Percentiles rank a stretch among this genome's conserved stretches.
These are phyloP conservation scores for Zootermopsis nevadensis DNA, from an alignment of 2,888 invertebrate genomes.

Conservation along the genomic window DNA sequence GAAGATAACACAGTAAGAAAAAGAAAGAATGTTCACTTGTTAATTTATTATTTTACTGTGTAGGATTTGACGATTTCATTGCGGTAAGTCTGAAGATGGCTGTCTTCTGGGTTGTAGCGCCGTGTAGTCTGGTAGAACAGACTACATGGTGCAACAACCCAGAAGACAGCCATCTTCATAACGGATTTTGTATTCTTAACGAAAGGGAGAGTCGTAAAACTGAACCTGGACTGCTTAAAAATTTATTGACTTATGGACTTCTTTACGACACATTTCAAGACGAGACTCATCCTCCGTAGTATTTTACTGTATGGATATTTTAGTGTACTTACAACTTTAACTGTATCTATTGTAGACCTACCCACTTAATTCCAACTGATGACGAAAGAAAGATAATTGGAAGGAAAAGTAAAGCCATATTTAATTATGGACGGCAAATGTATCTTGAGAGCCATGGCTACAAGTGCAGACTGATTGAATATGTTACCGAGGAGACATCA, in stretches of 20 bases:
- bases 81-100: too few species aligned
- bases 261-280: not conserved
- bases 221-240: not conserved
- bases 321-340: not conserved
- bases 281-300: not conserved
- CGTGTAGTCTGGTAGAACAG: too few species aligned
- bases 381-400: not conserved
- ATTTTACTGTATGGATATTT: not conserved
- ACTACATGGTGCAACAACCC: too few species aligned
- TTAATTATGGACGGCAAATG: not conserved
- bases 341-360: not conserved
- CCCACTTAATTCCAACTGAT: not conserved
- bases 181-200: too few species aligned
- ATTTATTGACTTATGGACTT: not conserved
- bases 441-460: slow-evolving; percentile 5
- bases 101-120: too few species aligned
- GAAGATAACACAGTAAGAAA: too few species aligned
- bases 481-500: slow-evolving; percentile 7
- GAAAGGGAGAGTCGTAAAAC: not conserved
- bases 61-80: too few species aligned
- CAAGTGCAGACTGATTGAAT: not conserved
- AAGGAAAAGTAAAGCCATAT: slow-evolving; percentile 14
- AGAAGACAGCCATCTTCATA: too few species aligned
- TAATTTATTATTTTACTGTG: too few species aligned
- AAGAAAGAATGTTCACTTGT: too few species aligned